phyloP scores from a whole-genome alignment of 2,797 vertebrate genomes.

The Hemibagrus guttatus region DNA sequence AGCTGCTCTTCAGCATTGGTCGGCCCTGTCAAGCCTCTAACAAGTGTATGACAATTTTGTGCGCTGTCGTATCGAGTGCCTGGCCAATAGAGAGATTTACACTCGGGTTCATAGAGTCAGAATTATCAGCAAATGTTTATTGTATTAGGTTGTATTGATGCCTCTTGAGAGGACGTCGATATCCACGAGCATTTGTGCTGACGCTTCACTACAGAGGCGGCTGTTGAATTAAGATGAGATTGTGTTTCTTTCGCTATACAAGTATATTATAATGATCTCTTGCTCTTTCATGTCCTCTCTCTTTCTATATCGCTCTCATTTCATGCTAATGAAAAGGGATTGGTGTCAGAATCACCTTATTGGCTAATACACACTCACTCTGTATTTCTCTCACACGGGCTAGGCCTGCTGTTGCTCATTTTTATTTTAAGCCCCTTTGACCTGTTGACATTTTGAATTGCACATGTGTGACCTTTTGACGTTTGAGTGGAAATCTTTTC shows the following conservation, averaged over 20 bases:
- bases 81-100: constrained; percentile 24
- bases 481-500: background rate
- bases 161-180: constrained; percentile 63
- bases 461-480: constrained; percentile 61
- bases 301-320: constrained; percentile 20
- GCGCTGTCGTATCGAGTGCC: background rate
- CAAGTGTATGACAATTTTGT: background rate
- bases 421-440: constrained; percentile 8
- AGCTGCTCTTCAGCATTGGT: background rate
- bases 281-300: constrained; percentile 34
- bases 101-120: constrained; percentile 17
- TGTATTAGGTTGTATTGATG: constrained; percentile 44
- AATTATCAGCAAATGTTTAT: constrained; percentile 42
- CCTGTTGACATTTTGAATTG: background rate
- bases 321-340: constrained; percentile 9
- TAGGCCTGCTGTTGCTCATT: background rate
- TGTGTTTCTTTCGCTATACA: constrained; percentile 47
- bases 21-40: background rate
- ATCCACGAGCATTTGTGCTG: constrained; percentile 67
- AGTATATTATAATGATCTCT: constrained; percentile 15
- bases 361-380: background rate
- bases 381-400: background rate
- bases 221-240: constrained; percentile 59
- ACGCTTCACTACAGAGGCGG: constrained; percentile 60
- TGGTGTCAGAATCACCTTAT: constrained; percentile 7